A percentile compares a stretch with the other conserved stretches of the same genome.
Conservation (phyloP, 2,888 invertebrate species). For the Reticulitermes lucifugus region DNA sequence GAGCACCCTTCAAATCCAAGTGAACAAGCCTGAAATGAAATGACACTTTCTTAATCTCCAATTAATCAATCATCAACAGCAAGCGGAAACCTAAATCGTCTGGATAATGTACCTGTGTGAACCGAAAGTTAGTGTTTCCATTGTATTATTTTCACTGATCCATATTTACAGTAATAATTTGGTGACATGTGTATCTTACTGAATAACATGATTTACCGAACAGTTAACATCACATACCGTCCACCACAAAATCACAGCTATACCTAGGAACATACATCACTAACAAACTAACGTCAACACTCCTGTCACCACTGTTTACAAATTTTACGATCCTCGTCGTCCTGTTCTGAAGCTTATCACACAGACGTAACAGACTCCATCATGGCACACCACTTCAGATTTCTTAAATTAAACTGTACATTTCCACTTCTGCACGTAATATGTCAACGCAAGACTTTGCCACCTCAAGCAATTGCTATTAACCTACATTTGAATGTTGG, state of each 20-base stretch:
- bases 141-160: conserved; percentile 53
- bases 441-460: too few species aligned
- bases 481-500: too few species aligned
- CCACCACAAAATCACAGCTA: background rate
- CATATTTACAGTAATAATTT: conserved; percentile 12
- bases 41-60: background rate
- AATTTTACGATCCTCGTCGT: too few species aligned
- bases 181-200: background rate
- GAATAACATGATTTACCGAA: background rate
- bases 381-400: too few species aligned
- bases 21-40: conserved; percentile 69
- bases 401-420: too few species aligned
- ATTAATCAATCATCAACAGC: background rate
- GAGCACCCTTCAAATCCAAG: conserved; percentile 81
- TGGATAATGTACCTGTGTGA: conserved; percentile 62
- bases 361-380: too few species aligned
- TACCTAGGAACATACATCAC: too few species aligned
- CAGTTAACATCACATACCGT: background rate
- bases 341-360: too few species aligned
- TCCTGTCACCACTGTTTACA: too few species aligned
- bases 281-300: too few species aligned
- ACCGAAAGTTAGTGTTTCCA: conserved; percentile 65
- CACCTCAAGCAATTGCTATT: too few species aligned
- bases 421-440: too few species aligned
- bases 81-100: background rate